Evolutionary conservation across 1,140 invertebrate genomes (phyloP), one percentile per base, ranked within the genome.

Genomic region (Periplaneta americana): DNA sequence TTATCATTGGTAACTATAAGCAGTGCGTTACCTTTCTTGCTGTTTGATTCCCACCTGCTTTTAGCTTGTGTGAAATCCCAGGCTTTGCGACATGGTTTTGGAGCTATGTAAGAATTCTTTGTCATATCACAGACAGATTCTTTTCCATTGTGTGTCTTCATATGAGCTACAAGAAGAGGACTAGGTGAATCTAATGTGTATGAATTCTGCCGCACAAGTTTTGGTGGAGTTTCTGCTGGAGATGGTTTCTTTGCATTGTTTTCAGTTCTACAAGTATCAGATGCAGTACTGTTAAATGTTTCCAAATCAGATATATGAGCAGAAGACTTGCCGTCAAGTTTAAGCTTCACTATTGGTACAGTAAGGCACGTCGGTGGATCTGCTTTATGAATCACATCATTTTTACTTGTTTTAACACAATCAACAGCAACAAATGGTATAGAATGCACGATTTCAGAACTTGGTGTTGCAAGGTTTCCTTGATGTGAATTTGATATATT

Each of bases 101-200:
- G 1, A 5, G 48, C 8, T 11, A 66, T 66, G 22, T 11, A 1
- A 8, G 22, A 66, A 66, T 8, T 28, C 48, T n/a, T n/a, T n/a
- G 48, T 66, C 48, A 66, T 66, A 66, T 66, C 48, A 66, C 9
- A 39, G 34, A 78, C 4, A 28, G 34, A 36, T 28, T 28, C 37
- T 13, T 78, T 34, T 36, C n/a, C 33, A 0, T 89, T 88, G 83
- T 91, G 88, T 28, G 88, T 88, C 85, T 91, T 88, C 80, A 92
- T 86, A 82, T 92, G 91, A 22, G 92, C 92, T 6, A 93, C 83
- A 22, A 93, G 86, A 82, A 91, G 88, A 0, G 92, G 91, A 85
- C 92, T 92, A 0, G 92, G 92, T 57, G 89, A 88, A 2, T 92
- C 89, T 18, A 93, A 83, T 0, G 92, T 90, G 80, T 93, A 93